Base-by-base conservation (phyloP, 2,113 vertebrate species). In the Isurus oxyrinchus region DNA sequence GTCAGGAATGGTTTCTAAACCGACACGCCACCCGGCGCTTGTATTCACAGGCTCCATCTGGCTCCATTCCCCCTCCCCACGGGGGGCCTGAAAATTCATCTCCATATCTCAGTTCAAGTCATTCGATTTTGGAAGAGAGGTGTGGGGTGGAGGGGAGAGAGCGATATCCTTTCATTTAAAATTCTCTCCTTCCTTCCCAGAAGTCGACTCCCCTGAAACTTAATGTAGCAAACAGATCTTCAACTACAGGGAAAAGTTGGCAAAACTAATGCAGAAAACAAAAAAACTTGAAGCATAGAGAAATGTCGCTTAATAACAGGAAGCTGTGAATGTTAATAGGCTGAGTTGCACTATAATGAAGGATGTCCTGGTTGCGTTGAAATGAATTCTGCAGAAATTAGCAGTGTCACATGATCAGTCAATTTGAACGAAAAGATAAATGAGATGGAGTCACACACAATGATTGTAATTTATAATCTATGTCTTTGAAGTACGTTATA, bases 351-450 rank as follows among this genome's bases (percentile, higher is more conserved):
- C 40, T 95, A 40, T 69, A 93, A 67, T 67, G 93, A 95, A 67
- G n/a, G 61, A 69, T 49, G 44, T 67, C 40, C 63, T 69, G 7
- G 61, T 69, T 95, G 61, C 44, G 93, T 21, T 19, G 40, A 8
- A 95, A 69, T 95, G 40, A 49, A 69, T 67, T 44, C n/a, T 67
- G 63, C 19, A 67, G 93, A 95, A 67, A 67, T 95, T 49, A 95
- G n/a, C 3, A 49, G 23, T 21, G 69, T 67, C 93, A 69, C 61
- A 67, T 69, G 63, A 49, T 69, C 63, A 95, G 21, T 67, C 61
- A 67, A 67, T 95, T 69, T 95, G 63, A 67, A 94, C 25, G 53
- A 90, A 95, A 95, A 95, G 93, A 95, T 95, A 95, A 44, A 95
- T 63, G 91, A 61, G 61, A 44, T 44, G 40, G 63, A 95, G 93